Conservation (phyloP, 2,797 vertebrate genomes). For the Arnoldichthys spilopterus region DNA sequence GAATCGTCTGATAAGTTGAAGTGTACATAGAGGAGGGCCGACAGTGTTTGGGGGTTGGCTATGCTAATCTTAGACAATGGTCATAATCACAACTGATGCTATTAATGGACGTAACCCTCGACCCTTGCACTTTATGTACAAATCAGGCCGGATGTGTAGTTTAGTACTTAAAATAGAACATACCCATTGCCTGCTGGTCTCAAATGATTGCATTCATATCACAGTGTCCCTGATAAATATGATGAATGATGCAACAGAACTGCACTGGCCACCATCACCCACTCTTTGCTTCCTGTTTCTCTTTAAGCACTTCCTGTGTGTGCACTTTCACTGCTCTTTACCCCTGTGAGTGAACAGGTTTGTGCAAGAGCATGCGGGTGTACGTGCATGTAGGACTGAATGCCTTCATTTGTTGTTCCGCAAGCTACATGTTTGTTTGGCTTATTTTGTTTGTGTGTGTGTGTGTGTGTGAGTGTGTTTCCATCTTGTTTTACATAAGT, state of each 20-base stretch:
- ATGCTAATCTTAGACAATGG: background rate
- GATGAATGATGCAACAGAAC: constrained; percentile 12
- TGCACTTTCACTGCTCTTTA: constrained; percentile 40
- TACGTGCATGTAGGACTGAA: constrained; percentile 13
- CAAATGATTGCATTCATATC: too few relatives aligned
- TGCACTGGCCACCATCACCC: constrained; percentile 6
- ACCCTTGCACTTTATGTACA: background rate
- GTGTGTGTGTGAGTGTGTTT: constrained; percentile 14
- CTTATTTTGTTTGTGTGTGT: constrained; percentile 35
- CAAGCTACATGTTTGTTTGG: constrained; percentile 11
- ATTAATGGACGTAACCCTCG: background rate
- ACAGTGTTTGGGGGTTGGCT: too few relatives aligned
- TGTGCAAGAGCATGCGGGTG: background rate
- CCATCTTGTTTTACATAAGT: background rate
- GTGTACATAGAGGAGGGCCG: background rate
- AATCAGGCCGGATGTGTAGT: too few relatives aligned
- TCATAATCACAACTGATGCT: background rate
- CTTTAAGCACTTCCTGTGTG: constrained; percentile 40
- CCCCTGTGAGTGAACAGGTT: background rate
- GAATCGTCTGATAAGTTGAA: background rate
- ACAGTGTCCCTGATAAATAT: background rate
- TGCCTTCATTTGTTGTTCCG: constrained; percentile 53
- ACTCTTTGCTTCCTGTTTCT: constrained; percentile 55
- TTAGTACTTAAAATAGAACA: too few relatives aligned
- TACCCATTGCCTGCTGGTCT: background rate